These are phyloP conservation scores for Temnothorax rugatulus DNA, from an alignment of 2,888 invertebrate genomes.

Conservation along the genomic window DNA sequence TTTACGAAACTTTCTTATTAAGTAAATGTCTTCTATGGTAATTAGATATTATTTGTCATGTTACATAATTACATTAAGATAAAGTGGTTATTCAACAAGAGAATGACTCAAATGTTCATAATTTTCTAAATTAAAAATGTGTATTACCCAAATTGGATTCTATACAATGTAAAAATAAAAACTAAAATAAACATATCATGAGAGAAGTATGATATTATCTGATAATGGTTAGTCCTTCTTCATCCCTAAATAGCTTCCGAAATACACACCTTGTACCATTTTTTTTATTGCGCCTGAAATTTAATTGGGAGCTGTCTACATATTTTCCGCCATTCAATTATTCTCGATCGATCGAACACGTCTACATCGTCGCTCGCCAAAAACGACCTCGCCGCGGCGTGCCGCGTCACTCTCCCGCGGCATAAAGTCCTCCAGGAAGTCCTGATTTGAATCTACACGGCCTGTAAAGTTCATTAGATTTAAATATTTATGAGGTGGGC, in stretches of 20 bases:
- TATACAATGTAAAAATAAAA: neutral
- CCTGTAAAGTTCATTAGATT: constrained; percentile 82
- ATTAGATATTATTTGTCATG: neutral
- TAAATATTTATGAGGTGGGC: constrained; percentile 82
- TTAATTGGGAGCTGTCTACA: constrained; percentile 15
- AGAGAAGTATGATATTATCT: neutral
- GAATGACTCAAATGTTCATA: neutral
- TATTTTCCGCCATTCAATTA: constrained; percentile 36
- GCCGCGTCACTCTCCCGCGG: constrained; percentile 10
- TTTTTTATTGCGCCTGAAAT: neutral
- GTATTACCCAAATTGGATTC: neutral
- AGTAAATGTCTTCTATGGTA: neutral
- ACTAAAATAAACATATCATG: neutral
- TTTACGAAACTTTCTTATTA: neutral
- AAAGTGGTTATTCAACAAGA: neutral
- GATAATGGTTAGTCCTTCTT: neutral
- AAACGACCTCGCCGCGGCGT: constrained; percentile 4
- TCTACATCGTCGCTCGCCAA: neutral
- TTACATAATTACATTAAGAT: neutral
- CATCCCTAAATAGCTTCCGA: too few relatives aligned
- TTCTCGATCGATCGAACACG: constrained; percentile 34
- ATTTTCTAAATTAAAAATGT: neutral
- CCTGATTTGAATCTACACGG: constrained; percentile 78
- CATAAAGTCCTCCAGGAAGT: constrained; percentile 60
- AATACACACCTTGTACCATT: neutral